A percentile compares a stretch with the other conserved stretches of the same genome.
Conservation (phyloP, 2,888 invertebrate species). For the Resseliella maxima region DNA sequence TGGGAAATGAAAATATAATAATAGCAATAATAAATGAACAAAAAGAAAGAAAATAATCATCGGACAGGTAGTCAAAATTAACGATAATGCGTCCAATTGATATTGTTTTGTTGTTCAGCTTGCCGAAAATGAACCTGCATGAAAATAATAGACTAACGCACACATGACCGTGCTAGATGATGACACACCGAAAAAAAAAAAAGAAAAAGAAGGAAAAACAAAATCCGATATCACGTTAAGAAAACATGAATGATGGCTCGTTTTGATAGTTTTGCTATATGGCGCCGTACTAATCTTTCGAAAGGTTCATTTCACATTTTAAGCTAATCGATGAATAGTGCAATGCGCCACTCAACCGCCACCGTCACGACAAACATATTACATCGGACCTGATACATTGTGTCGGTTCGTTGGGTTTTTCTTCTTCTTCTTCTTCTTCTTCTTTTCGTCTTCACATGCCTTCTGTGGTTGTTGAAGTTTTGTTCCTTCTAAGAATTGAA, state of each 20-base stretch:
- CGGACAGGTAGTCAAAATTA: slow-evolving; percentile 27
- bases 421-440: too few relatives aligned
- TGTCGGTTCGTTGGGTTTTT: neutral
- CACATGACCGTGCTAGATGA: slow-evolving; percentile 1
- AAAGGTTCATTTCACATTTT: slow-evolving; percentile 34
- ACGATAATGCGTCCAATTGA: neutral
- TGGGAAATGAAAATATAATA: neutral
- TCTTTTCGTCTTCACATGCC: too few relatives aligned
- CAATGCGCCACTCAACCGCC: slow-evolving; percentile 1
- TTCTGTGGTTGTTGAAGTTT: neutral
- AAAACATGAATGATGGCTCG: slow-evolving; percentile 24
- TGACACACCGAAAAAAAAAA: neutral
- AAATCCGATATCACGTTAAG: neutral
- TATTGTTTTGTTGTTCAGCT: too few relatives aligned
- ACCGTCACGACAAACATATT: too few relatives aligned
- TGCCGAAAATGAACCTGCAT: neutral
- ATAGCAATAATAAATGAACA: neutral
- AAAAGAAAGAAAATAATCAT: neutral
- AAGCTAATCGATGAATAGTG: neutral
- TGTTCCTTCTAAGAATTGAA: neutral
- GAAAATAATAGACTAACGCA: neutral
- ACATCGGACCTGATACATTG: neutral
- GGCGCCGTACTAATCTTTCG: slow-evolving; percentile 40
- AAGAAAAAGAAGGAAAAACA: neutral
- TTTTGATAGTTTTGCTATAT: slow-evolving; percentile 3